A percentile compares a stretch with the other conserved stretches of the same genome.
Evolutionary conservation across 2,888 invertebrate species (phyloP).

Genomic region (Drosophila cyrtoloma): DNA sequence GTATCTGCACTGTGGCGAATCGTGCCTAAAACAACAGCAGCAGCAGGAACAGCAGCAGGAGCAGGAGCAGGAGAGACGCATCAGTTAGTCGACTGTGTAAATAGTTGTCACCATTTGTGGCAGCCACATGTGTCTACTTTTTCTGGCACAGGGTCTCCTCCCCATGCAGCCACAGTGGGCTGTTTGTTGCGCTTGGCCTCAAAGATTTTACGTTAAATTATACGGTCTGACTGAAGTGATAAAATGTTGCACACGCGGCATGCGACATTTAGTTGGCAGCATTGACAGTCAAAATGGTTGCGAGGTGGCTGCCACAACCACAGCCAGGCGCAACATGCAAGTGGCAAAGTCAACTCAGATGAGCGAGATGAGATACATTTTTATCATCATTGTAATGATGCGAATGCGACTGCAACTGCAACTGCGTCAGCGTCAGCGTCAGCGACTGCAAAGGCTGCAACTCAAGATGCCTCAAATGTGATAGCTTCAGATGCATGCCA

Average conservation of each 20-base stretch:
- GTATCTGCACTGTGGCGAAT: conserved; percentile 17
- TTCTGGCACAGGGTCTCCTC: conserved; percentile 6
- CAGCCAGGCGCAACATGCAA: background rate
- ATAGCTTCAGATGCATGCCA: conserved; percentile 28
- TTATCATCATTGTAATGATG: conserved; percentile 42
- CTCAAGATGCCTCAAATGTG: conserved; percentile 24
- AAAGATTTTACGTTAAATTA: conserved; percentile 84
- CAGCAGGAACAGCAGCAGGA: background rate
- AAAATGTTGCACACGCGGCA: conserved; percentile 77
- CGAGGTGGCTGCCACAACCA: conserved; percentile 11
- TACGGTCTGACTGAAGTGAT: conserved; percentile 84
- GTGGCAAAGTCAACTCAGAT: conserved; percentile 21
- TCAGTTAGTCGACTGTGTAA: conserved; percentile 71
- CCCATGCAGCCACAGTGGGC: conserved; percentile 2
- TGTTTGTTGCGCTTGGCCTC: conserved; percentile 57
- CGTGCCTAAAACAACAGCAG: conserved; percentile 51
- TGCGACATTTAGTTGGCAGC: conserved; percentile 63
- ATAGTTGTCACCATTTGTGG: conserved; percentile 77
- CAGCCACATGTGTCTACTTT: conserved; percentile 51
- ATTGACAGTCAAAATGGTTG: conserved; percentile 52
- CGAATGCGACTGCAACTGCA: conserved; percentile 5
- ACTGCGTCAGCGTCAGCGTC: background rate
- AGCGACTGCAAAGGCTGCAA: conserved; percentile 18
- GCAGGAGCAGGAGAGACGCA: conserved; percentile 34
- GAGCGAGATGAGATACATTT: conserved; percentile 38